Percentiles rank a stretch among this genome's conserved stretches.
Conservation (phyloP, 2,113 vertebrate species). For the Plestiodon gilberti region DNA sequence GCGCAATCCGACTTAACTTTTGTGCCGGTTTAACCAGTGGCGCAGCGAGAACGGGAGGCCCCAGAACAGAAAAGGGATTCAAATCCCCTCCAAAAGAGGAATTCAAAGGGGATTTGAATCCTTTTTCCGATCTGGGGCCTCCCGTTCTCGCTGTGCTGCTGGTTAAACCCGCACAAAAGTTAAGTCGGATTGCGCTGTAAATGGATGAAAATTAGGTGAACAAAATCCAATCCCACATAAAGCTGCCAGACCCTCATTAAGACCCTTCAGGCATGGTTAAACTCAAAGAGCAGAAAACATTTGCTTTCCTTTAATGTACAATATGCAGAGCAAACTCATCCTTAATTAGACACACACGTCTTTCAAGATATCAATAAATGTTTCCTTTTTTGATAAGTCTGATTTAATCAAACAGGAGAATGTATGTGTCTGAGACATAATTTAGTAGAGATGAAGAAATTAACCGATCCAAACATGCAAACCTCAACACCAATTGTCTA, state of each 20-base stretch:
- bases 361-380: constrained; percentile 76
- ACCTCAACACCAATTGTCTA: constrained; percentile 67
- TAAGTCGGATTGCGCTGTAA: no score
- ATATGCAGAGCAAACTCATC: constrained; percentile 59
- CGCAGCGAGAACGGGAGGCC: no score
- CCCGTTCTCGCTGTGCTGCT: no score
- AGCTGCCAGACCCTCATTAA: constrained; percentile 38
- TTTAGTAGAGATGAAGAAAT: constrained; percentile 67
- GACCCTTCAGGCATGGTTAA: constrained; percentile 59
- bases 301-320: constrained; percentile 60
- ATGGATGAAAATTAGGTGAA: constrained; percentile 4
- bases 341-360: constrained; percentile 70
- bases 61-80: no score
- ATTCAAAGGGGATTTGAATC: no score
- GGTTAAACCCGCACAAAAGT: no score
- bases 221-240: constrained; percentile 18
- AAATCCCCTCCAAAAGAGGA: no score
- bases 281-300: constrained; percentile 57
- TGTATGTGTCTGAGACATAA: constrained; percentile 58
- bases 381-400: constrained; percentile 73
- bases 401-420: constrained; percentile 68
- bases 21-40: no score
- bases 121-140: no score
- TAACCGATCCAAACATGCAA: constrained; percentile 73
- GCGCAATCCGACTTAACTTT: no score